A percentile compares a stretch with the other conserved stretches of the same genome.
phyloP scores from a whole-genome alignment of 1,140 invertebrate species.

The Drosophila nigrodunni region DNA sequence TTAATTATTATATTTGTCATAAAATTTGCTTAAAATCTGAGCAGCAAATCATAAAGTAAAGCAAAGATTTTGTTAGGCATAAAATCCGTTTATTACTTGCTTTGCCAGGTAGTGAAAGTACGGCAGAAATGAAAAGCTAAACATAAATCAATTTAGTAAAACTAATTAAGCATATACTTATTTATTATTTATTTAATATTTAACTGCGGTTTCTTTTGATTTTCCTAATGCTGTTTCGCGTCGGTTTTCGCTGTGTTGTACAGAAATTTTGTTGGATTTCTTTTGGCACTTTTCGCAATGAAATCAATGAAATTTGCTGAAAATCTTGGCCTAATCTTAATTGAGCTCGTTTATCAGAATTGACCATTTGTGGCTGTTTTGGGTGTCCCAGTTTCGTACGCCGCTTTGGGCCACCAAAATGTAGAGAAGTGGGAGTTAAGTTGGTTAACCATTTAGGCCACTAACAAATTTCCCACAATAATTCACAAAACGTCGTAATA shows the following conservation, averaged over 20 bases:
- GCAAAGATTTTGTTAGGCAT: not conserved
- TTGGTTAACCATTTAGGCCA: slow-evolving; percentile 53
- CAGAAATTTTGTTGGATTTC: not conserved
- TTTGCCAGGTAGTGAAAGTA: no score
- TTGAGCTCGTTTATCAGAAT: slow-evolving; percentile 6
- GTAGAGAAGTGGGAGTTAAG: not conserved
- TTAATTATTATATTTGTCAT: slow-evolving; percentile 12
- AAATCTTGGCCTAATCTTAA: not conserved
- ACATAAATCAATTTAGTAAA: no score
- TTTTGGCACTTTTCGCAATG: not conserved
- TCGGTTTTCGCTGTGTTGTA: no score
- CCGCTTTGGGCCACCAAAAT: not conserved
- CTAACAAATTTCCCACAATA: slow-evolving; percentile 81
- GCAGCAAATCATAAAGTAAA: not conserved
- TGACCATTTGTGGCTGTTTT: not conserved
- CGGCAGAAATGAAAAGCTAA: no score
- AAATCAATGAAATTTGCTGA: slow-evolving; percentile 1
- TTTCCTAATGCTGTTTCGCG: no score
- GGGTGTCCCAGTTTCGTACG: slow-evolving; percentile 33
- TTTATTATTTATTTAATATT: no score
- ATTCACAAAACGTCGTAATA: slow-evolving; percentile 83
- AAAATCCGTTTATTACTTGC: not conserved
- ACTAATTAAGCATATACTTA: no score
- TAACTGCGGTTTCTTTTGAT: no score
- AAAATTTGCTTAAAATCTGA: not conserved